Percentiles rank a stretch among this genome's conserved stretches.
These are phyloP conservation scores for Bolinopsis microptera DNA, from an alignment of 37 sponge, comb jelly and placozoan genomes.

Conservation along the genomic window DNA sequence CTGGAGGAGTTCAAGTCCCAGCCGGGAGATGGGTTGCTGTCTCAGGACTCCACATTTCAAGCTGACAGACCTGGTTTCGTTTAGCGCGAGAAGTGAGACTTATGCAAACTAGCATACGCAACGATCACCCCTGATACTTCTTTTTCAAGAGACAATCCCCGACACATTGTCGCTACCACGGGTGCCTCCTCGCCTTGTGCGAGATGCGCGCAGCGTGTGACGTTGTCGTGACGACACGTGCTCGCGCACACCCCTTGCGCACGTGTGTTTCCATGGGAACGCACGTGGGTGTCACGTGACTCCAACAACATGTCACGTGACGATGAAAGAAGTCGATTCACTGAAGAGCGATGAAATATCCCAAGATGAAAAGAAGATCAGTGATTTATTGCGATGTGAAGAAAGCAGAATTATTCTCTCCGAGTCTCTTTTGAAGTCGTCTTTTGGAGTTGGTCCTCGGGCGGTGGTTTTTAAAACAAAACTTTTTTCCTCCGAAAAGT, in stretches of 20 bases:
- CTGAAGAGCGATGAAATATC: not conserved
- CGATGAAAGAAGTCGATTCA: not conserved
- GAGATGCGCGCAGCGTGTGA: not conserved
- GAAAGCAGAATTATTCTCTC: constrained; percentile 39
- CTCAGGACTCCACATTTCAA: constrained; percentile 72
- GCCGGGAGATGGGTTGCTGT: constrained; percentile 68
- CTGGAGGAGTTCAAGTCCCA: constrained; percentile 68
- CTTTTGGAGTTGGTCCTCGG: not conserved
- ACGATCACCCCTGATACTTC: constrained; percentile 19
- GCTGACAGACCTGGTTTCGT: constrained; percentile 45
- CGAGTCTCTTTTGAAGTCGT: constrained; percentile 26
- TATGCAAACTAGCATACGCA: not conserved
- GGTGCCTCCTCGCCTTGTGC: not conserved
- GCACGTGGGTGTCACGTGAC: constrained; percentile 29
- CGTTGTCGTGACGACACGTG: not conserved
- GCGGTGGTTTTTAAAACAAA: constrained; percentile 23
- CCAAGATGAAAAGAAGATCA: constrained; percentile 22
- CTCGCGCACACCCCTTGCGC: not conserved
- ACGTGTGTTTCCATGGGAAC: not conserved
- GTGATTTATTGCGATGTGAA: constrained; percentile 45
- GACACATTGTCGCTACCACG: not conserved
- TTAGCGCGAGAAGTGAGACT: not conserved
- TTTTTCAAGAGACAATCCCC: constrained; percentile 4
- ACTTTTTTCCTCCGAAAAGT: not conserved
- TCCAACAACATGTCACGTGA: not conserved